Percentiles rank a stretch among this genome's conserved stretches.
Conservation (phyloP, 1,140 invertebrate species). For the Drosophila athabasca region DNA sequence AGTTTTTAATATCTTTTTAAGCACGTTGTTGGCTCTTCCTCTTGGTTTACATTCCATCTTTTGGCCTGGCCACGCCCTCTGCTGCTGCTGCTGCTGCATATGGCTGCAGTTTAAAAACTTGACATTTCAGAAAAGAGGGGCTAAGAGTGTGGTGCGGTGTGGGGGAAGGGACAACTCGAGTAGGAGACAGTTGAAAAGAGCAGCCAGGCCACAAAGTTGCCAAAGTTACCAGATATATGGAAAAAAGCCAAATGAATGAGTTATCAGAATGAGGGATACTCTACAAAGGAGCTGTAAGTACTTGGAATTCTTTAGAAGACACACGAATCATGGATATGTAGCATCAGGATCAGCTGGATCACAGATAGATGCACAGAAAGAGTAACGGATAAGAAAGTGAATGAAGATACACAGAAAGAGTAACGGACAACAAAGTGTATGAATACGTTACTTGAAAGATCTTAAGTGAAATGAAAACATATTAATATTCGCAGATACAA, state of each 20-base stretch:
- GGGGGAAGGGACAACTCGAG: slow-evolving; percentile 4
- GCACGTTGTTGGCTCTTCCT: slow-evolving; percentile 6
- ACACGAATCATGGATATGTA: too few relatives aligned
- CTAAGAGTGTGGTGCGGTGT: background rate
- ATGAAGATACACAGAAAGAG: too few relatives aligned
- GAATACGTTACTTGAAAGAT: too few relatives aligned
- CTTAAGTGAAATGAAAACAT: too few relatives aligned
- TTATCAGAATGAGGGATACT: background rate
- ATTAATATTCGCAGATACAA: too few relatives aligned
- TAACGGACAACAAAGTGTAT: too few relatives aligned
- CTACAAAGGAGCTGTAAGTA: too few relatives aligned
- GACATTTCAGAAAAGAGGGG: slow-evolving; percentile 25
- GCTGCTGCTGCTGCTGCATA: slow-evolving; percentile 12
- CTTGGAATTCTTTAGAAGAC: too few relatives aligned
- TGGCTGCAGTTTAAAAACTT: slow-evolving; percentile 48
- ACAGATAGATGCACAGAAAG: too few relatives aligned
- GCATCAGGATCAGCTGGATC: too few relatives aligned
- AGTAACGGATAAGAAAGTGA: too few relatives aligned
- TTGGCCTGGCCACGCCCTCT: slow-evolving; percentile 13
- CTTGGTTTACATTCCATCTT: slow-evolving; percentile 6
- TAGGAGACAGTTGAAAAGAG: slow-evolving; percentile 17
- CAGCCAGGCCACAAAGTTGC: slow-evolving; percentile 39
- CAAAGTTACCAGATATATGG: slow-evolving; percentile 40
- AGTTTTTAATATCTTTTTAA: slow-evolving; percentile 49
- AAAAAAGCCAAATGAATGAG: background rate